These are phyloP conservation scores for Volucella inanis DNA, from an alignment of 2,888 invertebrate genomes.

Conservation along the genomic window DNA sequence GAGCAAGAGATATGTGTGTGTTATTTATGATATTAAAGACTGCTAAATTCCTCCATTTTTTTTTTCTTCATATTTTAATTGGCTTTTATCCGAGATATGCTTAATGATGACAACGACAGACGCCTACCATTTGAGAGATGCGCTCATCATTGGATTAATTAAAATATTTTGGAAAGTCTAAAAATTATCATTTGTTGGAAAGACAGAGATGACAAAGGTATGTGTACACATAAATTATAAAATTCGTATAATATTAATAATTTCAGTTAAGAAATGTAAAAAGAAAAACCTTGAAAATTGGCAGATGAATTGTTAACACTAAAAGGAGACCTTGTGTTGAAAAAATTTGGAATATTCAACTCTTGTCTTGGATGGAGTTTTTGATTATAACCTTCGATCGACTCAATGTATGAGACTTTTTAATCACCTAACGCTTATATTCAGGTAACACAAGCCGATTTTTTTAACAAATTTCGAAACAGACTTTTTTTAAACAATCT, in stretches of 20 bases:
- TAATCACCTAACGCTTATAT: too few relatives aligned
- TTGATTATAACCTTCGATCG: too few relatives aligned
- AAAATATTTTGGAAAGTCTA: neutral
- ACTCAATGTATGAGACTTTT: too few relatives aligned
- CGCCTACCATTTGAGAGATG: constrained; percentile 13
- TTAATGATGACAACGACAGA: constrained; percentile 6
- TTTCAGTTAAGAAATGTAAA: neutral
- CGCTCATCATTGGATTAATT: constrained; percentile 18
- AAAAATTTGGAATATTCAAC: too few relatives aligned
- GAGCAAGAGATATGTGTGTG: constrained; percentile 9
- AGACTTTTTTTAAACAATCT: too few relatives aligned
- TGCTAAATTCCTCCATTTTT: constrained; percentile 17
- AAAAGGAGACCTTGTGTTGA: too few relatives aligned
- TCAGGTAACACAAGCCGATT: too few relatives aligned
- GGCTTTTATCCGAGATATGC: constrained; percentile 8
- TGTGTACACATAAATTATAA: constrained; percentile 5
- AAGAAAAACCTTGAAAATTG: neutral
- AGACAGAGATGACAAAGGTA: constrained; percentile 2
- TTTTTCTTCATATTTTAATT: constrained; percentile 2
- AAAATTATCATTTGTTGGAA: neutral
- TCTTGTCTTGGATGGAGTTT: too few relatives aligned
- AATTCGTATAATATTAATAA: neutral
- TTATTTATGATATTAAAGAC: constrained; percentile 7
- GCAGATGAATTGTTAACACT: neutral
- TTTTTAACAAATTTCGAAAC: too few relatives aligned